Percentiles rank a stretch among this genome's conserved stretches.
phyloP scores from a whole-genome alignment of 1,140 invertebrate species.

The Aporrectodea caliginosa region DNA sequence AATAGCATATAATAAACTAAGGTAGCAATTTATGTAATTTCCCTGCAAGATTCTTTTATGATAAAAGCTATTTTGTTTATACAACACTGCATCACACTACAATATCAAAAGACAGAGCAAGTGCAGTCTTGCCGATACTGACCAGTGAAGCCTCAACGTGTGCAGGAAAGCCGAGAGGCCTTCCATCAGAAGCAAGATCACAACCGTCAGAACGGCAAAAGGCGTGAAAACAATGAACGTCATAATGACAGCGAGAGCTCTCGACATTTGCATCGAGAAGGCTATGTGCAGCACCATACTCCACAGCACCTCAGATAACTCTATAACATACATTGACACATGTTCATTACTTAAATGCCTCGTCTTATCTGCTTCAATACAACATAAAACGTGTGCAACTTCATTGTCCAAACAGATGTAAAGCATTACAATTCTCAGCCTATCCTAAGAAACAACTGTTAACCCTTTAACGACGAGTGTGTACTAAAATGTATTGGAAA shows the following conservation, averaged over 20 bases:
- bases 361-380: too few species aligned
- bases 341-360: background rate
- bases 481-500: too few species aligned
- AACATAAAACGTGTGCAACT: too few species aligned
- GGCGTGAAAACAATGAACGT: slow-evolving; percentile 49
- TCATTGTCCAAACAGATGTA: too few species aligned
- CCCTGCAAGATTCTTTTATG: too few species aligned
- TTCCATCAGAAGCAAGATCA: slow-evolving; percentile 91
- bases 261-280: slow-evolving; percentile 60
- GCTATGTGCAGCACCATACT: slow-evolving; percentile 82
- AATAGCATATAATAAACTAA: too few species aligned
- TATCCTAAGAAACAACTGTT: too few species aligned
- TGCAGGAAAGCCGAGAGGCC: slow-evolving; percentile 96
- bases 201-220: slow-evolving; percentile 71
- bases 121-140: slow-evolving; percentile 40
- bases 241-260: slow-evolving; percentile 54
- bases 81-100: too few species aligned
- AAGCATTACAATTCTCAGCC: too few species aligned
- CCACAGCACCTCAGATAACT: slow-evolving; percentile 97
- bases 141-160: slow-evolving; percentile 97
- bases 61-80: background rate
- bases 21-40: too few species aligned
- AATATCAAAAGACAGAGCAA: slow-evolving; percentile 34
- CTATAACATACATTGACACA: slow-evolving; percentile 53
- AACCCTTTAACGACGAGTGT: too few species aligned